phyloP scores from a whole-genome alignment of 1,140 invertebrate genomes.

The Paraescarpia echinospica region DNA sequence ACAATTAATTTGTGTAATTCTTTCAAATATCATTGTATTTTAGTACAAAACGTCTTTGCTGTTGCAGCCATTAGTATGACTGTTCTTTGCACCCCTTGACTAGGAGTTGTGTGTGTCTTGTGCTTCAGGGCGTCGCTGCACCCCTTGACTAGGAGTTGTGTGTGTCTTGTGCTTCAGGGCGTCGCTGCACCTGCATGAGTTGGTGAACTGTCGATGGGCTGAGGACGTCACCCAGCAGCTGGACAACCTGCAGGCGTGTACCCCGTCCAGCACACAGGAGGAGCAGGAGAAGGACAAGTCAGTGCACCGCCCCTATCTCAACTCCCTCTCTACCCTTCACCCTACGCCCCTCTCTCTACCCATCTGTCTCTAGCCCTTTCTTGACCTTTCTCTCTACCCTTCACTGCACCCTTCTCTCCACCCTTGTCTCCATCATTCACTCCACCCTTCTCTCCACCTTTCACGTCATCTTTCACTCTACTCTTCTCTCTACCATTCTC shows the following conservation, averaged over 20 bases:
- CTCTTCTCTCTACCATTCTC: too few relatives aligned
- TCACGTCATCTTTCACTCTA: too few relatives aligned
- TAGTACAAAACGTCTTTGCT: not conserved
- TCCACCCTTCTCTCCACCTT: too few relatives aligned
- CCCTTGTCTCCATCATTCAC: too few relatives aligned
- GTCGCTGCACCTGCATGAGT: constrained; percentile 82
- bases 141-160: too few relatives aligned
- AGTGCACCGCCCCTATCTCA: not conserved
- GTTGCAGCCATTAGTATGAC: not conserved
- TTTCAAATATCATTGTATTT: not conserved
- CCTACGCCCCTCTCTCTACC: too few relatives aligned
- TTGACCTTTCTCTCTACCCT: too few relatives aligned
- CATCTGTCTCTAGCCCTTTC: too few relatives aligned
- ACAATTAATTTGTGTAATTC: not conserved
- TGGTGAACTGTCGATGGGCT: constrained; percentile 93
- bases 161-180: constrained; percentile 61
- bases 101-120: not conserved
- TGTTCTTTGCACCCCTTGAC: not conserved
- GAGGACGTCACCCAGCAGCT: constrained; percentile 92
- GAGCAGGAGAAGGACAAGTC: not conserved
- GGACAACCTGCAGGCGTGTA: constrained; percentile 73
- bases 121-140: too few relatives aligned
- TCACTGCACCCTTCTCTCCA: too few relatives aligned
- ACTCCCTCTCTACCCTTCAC: not conserved
- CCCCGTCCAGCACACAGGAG: constrained; percentile 32